These are phyloP conservation scores for Benitochromis conjunctus DNA, from an alignment of 2,113 vertebrate genomes.

Conservation along the genomic window DNA sequence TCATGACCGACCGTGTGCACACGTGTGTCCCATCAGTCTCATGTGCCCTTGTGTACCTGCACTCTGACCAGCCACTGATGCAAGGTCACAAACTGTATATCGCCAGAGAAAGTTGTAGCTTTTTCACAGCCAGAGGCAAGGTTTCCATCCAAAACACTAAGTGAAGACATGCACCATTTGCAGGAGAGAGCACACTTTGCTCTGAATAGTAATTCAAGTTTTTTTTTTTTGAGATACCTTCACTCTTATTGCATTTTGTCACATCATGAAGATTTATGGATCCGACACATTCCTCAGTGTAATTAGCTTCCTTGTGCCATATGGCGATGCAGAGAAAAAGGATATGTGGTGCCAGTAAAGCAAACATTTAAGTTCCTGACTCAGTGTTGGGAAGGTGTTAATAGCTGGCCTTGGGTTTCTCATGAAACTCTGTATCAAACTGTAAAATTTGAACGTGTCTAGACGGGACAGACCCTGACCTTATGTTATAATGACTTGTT, in stretches of 20 bases:
- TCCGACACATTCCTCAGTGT: slow-evolving; percentile 24
- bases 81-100: background rate
- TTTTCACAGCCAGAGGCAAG: background rate
- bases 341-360: background rate
- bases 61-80: slow-evolving; percentile 6
- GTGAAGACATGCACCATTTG: background rate
- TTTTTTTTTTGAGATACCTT: background rate
- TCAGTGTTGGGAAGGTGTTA: slow-evolving; percentile 30
- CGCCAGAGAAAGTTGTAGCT: background rate
- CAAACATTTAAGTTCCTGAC: slow-evolving; percentile 14
- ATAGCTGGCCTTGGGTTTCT: slow-evolving; percentile 21
- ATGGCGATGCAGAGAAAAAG: background rate
- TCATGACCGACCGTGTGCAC: background rate
- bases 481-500: slow-evolving; percentile 35
- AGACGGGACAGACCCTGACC: slow-evolving; percentile 30
- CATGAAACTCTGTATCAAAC: slow-evolving; percentile 49
- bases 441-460: slow-evolving; percentile 36
- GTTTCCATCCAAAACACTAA: background rate
- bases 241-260: background rate
- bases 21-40: slow-evolving; percentile 16
- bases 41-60: background rate
- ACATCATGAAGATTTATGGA: slow-evolving; percentile 29
- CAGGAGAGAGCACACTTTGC: background rate
- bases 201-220: background rate
- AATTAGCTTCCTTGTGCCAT: slow-evolving; percentile 7